A percentile compares a stretch with the other conserved stretches of the same genome.
These are phyloP conservation scores for Poliocrania exsul DNA, from an alignment of 2,797 vertebrate genomes.

Conservation along the genomic window DNA sequence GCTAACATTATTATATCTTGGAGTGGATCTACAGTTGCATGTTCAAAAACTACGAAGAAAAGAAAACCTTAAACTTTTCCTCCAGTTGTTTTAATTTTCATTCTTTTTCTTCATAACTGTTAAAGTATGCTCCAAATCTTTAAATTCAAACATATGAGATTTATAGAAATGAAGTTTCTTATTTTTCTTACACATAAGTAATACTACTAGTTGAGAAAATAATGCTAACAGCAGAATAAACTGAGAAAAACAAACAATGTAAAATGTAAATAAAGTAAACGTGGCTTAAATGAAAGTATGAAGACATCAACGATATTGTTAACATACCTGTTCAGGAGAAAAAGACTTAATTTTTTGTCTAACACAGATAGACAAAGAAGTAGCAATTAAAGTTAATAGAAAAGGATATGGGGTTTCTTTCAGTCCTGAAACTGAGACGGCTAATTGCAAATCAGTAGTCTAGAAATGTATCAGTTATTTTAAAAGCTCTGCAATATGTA, in stretches of 20 bases:
- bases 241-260: background rate
- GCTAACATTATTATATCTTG: background rate
- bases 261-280: background rate
- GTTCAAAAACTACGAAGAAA: background rate
- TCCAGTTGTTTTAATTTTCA: background rate
- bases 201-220: background rate
- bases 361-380: background rate
- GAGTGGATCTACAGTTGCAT: background rate
- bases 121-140: background rate
- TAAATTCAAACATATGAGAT: background rate
- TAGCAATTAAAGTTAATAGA: background rate
- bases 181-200: background rate
- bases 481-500: background rate
- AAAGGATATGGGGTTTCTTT: accelerated
- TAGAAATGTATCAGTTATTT: background rate
- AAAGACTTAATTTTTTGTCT: background rate
- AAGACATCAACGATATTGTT: background rate
- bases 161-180: background rate
- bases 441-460: background rate
- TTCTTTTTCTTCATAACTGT: background rate
- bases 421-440: background rate
- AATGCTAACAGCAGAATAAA: background rate
- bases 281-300: background rate
- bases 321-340: background rate
- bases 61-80: background rate